Conservation (phyloP, 2,113 vertebrate genomes). For the Orycteropus afer region DNA sequence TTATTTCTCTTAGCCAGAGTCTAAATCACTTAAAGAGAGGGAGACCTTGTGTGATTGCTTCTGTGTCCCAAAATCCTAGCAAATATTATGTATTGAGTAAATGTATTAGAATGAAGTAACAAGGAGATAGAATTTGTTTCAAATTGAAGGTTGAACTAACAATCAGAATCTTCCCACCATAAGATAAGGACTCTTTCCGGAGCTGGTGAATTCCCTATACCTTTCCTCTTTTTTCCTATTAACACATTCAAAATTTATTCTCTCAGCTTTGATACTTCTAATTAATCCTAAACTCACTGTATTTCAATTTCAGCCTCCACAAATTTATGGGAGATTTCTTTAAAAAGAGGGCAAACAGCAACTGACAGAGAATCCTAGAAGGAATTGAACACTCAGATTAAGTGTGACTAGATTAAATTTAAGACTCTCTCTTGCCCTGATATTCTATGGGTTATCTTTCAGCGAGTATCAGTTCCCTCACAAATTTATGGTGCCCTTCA, state of each 20-base stretch:
- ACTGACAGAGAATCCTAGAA: conserved; percentile 15
- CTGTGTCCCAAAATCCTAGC: background rate
- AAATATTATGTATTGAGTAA: conserved; percentile 27
- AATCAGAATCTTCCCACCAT: conserved; percentile 22
- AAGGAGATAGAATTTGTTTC: conserved; percentile 44
- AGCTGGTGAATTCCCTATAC: background rate
- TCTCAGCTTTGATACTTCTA: background rate
- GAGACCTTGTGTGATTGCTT: background rate
- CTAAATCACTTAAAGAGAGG: conserved; percentile 22
- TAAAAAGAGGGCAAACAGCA: conserved; percentile 40
- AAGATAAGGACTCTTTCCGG: background rate
- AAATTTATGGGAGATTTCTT: conserved; percentile 28
- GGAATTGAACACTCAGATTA: conserved; percentile 45
- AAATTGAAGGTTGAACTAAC: background rate
- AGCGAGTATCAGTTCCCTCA: background rate
- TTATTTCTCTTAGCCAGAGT: background rate
- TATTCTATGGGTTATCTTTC: conserved; percentile 22
- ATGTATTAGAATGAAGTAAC: background rate
- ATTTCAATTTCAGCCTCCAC: background rate
- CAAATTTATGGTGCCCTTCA: background rate
- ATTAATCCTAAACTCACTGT: conserved; percentile 11
- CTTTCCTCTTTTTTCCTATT: background rate
- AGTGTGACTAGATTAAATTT: conserved; percentile 35
- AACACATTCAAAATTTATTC: conserved; percentile 28
- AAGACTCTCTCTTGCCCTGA: conserved; percentile 1